Conservation (phyloP, 2,113 vertebrate species). For the Prionailurus viverrinus region DNA sequence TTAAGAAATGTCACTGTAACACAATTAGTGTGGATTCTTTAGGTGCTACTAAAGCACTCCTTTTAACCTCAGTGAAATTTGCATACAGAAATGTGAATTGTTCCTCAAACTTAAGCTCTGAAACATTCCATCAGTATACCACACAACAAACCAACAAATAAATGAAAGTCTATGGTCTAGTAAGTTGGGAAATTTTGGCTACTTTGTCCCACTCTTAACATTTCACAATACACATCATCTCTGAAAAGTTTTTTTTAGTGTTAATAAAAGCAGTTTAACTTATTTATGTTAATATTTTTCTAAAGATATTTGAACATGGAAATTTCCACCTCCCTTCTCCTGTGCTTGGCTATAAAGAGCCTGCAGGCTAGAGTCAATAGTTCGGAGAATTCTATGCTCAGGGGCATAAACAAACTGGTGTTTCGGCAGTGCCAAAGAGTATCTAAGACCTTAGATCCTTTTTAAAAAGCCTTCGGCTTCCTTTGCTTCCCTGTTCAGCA, state of each 20-base stretch:
- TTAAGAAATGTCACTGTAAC: neutral
- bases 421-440: neutral
- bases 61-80: neutral
- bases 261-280: neutral
- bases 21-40: neutral
- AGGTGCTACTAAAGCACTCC: neutral
- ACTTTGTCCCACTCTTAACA: neutral
- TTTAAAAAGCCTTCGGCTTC: neutral
- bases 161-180: neutral
- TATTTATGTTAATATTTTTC: neutral
- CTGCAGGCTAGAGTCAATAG: neutral
- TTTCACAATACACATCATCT: neutral
- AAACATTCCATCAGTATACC: neutral
- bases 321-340: neutral
- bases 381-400: neutral
- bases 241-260: neutral
- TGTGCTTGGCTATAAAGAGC: neutral
- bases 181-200: neutral
- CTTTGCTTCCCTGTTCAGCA: slow-evolving; percentile 7
- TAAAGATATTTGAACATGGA: neutral
- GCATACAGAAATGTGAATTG: neutral
- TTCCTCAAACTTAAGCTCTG: neutral
- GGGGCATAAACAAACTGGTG: neutral
- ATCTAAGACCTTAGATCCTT: neutral
- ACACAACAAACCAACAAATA: neutral